Evolutionary conservation across 2,113 vertebrate genomes (phyloP).

Genomic region (Rhodinocichla rosea): DNA sequence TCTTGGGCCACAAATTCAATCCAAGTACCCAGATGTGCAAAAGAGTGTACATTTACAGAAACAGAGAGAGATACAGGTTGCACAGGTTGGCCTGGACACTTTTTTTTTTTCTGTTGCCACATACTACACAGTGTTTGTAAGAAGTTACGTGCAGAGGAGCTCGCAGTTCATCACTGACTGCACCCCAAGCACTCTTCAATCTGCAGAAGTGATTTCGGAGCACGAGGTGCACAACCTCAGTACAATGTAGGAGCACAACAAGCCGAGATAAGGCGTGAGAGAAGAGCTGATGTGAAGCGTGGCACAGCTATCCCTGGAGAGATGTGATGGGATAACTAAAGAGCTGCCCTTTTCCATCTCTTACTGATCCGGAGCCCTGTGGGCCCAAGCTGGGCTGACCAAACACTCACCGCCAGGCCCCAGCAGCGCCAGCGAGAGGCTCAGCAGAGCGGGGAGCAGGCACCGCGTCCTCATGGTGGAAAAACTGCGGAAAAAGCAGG

Average conservation of each 20-base stretch:
- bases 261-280: fast-evolving
- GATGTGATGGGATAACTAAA: fast-evolving
- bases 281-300: neutral
- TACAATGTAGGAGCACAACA: fast-evolving
- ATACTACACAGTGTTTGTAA: neutral
- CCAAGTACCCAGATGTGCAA: neutral
- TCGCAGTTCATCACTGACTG: neutral
- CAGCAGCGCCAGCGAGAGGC: neutral
- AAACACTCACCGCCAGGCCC: slow-evolving; percentile 15
- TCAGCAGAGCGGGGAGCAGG: neutral
- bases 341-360: neutral
- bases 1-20: neutral
- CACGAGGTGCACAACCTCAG: fast-evolving
- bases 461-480: neutral
- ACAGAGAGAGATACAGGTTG: neutral
- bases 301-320: too few relatives aligned
- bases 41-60: neutral
- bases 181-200: neutral
- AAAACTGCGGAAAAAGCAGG: neutral
- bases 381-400: neutral
- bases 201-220: neutral
- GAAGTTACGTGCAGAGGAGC: neutral
- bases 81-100: neutral
- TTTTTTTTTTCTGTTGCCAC: neutral
- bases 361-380: neutral